A percentile compares a stretch with the other conserved stretches of the same genome.
Evolutionary conservation across 2,113 vertebrate genomes (phyloP).

Genomic region (Meriones unguiculatus): DNA sequence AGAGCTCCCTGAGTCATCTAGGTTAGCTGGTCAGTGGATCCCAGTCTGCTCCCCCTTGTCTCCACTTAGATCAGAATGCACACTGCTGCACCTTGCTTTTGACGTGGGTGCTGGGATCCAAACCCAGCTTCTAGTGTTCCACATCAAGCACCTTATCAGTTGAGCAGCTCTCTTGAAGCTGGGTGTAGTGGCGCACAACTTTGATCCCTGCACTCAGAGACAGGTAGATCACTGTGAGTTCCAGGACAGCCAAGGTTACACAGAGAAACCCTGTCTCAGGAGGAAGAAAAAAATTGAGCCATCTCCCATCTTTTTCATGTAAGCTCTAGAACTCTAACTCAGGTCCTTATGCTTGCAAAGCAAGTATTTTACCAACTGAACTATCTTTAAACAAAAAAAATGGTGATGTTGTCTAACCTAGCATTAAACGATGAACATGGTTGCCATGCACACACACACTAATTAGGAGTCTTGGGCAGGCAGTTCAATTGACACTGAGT

Average conservation of each 20-base stretch:
- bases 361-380: background rate
- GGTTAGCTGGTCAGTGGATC: background rate
- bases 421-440: background rate
- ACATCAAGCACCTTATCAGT: background rate
- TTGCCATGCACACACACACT: background rate
- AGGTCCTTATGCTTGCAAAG: background rate
- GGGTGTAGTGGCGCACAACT: too few species aligned
- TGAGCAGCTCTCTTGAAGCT: too few species aligned
- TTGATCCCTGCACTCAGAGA: too few species aligned
- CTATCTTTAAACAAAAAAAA: too few species aligned
- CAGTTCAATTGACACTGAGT: background rate
- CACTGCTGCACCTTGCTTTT: background rate
- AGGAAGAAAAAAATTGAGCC: background rate
- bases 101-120: too few species aligned
- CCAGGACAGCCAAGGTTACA: too few species aligned
- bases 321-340: background rate
- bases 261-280: too few species aligned
- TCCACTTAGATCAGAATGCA: too few species aligned
- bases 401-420: background rate
- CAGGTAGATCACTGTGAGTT: too few species aligned
- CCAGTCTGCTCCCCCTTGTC: too few species aligned
- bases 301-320: background rate
- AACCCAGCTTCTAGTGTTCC: too few species aligned
- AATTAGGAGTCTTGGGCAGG: background rate
- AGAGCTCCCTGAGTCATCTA: background rate